phyloP scores from a whole-genome alignment of 2,888 invertebrate genomes.

The Prosopocoilus inquinatus region DNA sequence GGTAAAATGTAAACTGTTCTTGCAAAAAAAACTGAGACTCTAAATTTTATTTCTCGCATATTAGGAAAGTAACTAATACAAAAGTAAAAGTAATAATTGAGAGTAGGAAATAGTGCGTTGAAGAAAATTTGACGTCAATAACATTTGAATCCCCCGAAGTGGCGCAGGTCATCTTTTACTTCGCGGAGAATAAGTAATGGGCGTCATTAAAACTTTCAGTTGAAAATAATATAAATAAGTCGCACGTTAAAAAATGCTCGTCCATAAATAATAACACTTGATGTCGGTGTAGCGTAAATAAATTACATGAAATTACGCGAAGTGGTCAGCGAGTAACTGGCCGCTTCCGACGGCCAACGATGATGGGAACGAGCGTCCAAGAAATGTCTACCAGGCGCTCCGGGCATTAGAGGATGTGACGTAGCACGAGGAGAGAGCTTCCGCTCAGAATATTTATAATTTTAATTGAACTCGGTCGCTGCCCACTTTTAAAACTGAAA shows the following conservation, averaged over 20 bases:
- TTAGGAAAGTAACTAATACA: no score
- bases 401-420: slow-evolving; percentile 15
- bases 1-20: no score
- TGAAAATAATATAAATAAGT: not conserved
- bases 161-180: no score
- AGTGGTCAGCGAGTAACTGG: slow-evolving; percentile 14
- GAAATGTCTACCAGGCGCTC: not conserved
- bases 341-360: slow-evolving; percentile 21
- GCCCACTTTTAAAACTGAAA: no score
- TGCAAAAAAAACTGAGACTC: no score
- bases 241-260: not conserved
- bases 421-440: slow-evolving; percentile 12
- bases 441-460: not conserved
- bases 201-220: not conserved
- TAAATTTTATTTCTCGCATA: no score
- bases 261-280: slow-evolving; percentile 2
- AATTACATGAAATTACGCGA: slow-evolving; percentile 22
- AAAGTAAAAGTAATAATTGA: no score
- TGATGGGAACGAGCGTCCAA: not conserved
- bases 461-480: no score
- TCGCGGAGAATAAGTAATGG: no score
- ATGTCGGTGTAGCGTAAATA: slow-evolving; percentile 13
- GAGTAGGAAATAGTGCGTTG: no score
- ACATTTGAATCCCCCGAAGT: no score
- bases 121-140: no score